Conservation (phyloP, 2,113 vertebrate genomes). For the cat (Felis catus) region F.catus_Fca126_mat1.0 CM031420.1:104802501-104803000, state of each 20-base stretch:
- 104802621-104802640: neutral
- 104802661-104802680: neutral
- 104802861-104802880: neutral
- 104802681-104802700: neutral
- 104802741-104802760: neutral
- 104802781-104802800: neutral
- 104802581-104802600: neutral
- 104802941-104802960: neutral
- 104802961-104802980: neutral
- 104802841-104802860: neutral
- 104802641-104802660: neutral
- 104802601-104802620: neutral
- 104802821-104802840: neutral
- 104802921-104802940: neutral
- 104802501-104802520: neutral
- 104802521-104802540: neutral
- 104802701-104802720: neutral
- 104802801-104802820: neutral
- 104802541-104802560: neutral
- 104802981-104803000: neutral
- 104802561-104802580: neutral
- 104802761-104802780: neutral
- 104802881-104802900: neutral
- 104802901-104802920: neutral
- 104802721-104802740: neutral